phyloP scores from a whole-genome alignment of 2,797 vertebrate genomes.

The Prunella strophiata region DNA sequence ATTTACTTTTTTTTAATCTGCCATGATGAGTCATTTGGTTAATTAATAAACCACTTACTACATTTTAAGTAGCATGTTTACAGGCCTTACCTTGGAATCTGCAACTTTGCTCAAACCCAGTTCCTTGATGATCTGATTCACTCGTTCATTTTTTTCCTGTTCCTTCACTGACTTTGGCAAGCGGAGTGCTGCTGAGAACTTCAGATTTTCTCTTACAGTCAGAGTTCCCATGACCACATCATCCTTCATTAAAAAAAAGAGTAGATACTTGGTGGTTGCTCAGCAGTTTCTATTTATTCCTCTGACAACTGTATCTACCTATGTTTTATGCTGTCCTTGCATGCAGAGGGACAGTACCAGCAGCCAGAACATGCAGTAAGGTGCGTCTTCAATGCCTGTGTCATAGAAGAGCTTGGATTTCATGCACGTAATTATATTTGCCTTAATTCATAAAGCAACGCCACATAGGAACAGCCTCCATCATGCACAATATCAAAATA shows the following conservation, averaged over 20 bases:
- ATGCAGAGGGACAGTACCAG: background rate
- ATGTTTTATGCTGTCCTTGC: background rate
- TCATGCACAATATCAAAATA: background rate
- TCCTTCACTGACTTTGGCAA: constrained; percentile 82
- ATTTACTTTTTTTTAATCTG: background rate
- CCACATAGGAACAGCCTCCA: background rate
- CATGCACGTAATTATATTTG: background rate
- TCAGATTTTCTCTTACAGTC: constrained; percentile 93
- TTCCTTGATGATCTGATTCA: constrained; percentile 87
- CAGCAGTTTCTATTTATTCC: background rate
- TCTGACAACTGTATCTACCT: background rate
- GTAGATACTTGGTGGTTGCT: background rate
- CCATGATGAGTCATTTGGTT: background rate
- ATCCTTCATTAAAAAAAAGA: constrained; percentile 77
- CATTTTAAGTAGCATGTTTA: background rate
- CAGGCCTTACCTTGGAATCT: constrained; percentile 86
- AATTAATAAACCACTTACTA: background rate
- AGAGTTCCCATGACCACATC: constrained; percentile 95
- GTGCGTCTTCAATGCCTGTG: background rate
- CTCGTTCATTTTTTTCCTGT: constrained; percentile 85
- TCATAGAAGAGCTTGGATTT: background rate
- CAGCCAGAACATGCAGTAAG: background rate
- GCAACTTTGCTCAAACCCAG: constrained; percentile 91
- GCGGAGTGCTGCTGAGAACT: constrained; percentile 92
- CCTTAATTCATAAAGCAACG: background rate